Conservation (phyloP, 1,140 invertebrate genomes). For the Campoletis sonorensis region DNA sequence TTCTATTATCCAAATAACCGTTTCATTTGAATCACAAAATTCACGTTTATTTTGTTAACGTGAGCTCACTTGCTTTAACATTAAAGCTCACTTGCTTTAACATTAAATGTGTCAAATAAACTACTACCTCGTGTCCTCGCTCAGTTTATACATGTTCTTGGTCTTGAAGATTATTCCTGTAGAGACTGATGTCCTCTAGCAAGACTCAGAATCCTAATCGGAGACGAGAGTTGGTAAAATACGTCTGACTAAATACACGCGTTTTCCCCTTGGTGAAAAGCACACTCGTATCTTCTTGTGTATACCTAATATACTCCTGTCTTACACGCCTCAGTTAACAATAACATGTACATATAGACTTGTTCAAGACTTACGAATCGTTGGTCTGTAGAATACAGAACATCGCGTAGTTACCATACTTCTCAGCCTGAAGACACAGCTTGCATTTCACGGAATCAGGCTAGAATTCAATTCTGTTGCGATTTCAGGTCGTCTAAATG, state of each 20-base stretch:
- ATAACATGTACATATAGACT: background rate
- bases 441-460: background rate
- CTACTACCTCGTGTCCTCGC: background rate
- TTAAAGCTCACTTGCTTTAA: background rate
- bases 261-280: background rate
- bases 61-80: background rate
- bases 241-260: conserved; percentile 34
- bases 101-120: background rate
- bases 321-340: background rate
- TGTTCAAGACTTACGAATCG: background rate
- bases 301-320: conserved; percentile 27
- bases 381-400: background rate
- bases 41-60: too few relatives aligned
- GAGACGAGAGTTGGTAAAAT: conserved; percentile 26
- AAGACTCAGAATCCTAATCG: background rate
- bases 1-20: too few relatives aligned
- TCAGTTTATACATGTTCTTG: background rate
- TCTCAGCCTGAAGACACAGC: background rate
- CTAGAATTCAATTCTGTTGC: conserved; percentile 32
- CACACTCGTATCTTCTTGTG: conserved; percentile 13
- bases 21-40: too few relatives aligned
- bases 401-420: background rate
- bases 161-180: background rate
- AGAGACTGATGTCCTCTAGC: background rate
- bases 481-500: background rate